These are phyloP conservation scores for Drosophila micromelanica DNA, from an alignment of 1,140 invertebrate species.

Conservation along the genomic window DNA sequence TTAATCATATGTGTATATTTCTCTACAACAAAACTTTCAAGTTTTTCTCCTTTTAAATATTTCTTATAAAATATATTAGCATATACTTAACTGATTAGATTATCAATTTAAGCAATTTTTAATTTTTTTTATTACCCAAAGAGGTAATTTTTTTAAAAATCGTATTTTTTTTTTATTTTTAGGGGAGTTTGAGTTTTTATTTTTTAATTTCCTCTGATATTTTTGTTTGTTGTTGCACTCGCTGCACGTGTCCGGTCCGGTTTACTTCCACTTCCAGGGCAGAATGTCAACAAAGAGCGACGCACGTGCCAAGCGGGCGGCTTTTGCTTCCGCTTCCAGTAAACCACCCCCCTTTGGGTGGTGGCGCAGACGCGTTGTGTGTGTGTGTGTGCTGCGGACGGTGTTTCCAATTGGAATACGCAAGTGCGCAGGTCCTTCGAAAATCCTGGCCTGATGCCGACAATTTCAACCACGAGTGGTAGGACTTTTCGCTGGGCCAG, in stretches of 20 bases:
- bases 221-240: slow-evolving; percentile 6
- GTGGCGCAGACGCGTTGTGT: slow-evolving; percentile 40
- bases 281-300: slow-evolving; percentile 78
- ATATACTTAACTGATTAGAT: too few species aligned
- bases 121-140: too few species aligned
- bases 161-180: too few species aligned
- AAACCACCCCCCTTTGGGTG: slow-evolving; percentile 60
- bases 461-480: slow-evolving; percentile 62
- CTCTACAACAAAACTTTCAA: too few species aligned
- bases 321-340: slow-evolving; percentile 53
- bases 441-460: slow-evolving; percentile 66
- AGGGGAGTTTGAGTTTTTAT: neutral
- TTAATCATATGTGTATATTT: too few species aligned
- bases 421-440: slow-evolving; percentile 80
- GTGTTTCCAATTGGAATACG: slow-evolving; percentile 67
- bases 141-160: too few species aligned
- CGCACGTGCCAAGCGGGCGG: slow-evolving; percentile 55
- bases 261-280: neutral
- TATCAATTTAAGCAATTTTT: too few species aligned
- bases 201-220: neutral
- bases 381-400: neutral
- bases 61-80: too few species aligned
- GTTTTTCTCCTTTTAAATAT: too few species aligned
- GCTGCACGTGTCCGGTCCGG: slow-evolving; percentile 22
- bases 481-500: slow-evolving; percentile 64